Evolutionary conservation across 2,113 vertebrate genomes (phyloP).

Genomic region (Chaetops frenatus): DNA sequence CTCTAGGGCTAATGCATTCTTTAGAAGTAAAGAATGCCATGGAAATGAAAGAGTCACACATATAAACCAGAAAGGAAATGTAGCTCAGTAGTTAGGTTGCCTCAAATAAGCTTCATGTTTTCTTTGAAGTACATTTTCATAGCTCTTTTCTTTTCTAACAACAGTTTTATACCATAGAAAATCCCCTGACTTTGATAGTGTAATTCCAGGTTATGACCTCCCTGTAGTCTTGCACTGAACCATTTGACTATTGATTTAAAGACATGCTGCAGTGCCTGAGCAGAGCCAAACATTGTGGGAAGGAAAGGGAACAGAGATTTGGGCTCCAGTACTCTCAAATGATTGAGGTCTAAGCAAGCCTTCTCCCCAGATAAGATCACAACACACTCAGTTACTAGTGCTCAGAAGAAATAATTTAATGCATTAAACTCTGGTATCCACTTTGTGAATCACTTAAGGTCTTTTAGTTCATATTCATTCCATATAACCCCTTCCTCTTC

Average conservation of each 20-base stretch:
- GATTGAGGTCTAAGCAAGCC: neutral
- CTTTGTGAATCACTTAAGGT: neutral
- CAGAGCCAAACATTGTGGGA: neutral
- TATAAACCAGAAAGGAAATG: neutral
- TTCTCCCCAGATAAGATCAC: neutral
- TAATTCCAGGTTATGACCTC: neutral
- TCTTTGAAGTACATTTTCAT: neutral
- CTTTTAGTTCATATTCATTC: neutral
- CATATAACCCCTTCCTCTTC: neutral
- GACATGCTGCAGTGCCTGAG: neutral
- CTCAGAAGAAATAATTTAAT: neutral
- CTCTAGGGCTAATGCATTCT: neutral
- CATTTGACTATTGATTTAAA: neutral
- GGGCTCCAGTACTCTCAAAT: neutral
- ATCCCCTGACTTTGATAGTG: neutral
- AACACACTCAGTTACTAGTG: neutral
- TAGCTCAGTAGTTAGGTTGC: neutral
- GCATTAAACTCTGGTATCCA: neutral
- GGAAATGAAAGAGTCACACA: neutral
- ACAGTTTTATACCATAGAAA: neutral
- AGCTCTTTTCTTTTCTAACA: neutral
- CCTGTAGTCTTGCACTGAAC: neutral
- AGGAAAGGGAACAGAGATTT: neutral
- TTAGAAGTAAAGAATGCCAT: rapidly evolving
- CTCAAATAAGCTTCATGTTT: neutral